These are phyloP conservation scores for Stomatorhinus walkeri DNA, from an alignment of 2,797 vertebrate species.

Conservation along the genomic window DNA sequence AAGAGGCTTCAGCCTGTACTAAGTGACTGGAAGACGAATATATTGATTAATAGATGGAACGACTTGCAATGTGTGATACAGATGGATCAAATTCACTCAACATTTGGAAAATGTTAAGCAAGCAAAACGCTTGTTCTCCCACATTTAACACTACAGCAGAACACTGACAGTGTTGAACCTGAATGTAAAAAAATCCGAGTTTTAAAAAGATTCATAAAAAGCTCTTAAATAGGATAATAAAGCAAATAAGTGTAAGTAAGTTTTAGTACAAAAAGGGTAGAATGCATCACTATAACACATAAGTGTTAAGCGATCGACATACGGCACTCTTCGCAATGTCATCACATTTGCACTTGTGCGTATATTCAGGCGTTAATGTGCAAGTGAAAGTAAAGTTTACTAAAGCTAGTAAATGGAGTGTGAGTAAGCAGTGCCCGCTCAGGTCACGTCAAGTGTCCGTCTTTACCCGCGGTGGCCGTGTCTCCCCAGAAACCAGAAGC, in stretches of 20 bases:
- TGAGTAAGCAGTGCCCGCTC: not conserved
- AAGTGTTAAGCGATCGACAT: not conserved
- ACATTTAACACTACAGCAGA: not conserved
- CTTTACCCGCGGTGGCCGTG: slow-evolving; percentile 64
- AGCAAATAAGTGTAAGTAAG: not conserved
- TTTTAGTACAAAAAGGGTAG: not conserved
- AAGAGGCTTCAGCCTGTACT: not conserved
- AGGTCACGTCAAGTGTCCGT: not conserved
- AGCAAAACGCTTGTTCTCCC: not conserved
- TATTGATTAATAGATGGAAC: not conserved
- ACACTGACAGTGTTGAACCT: not conserved
- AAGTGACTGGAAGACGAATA: not conserved
- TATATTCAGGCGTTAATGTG: not conserved
- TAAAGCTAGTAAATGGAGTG: not conserved
- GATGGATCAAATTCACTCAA: not conserved
- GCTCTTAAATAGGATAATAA: not conserved
- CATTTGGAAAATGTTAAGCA: not conserved
- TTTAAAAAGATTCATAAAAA: not conserved
- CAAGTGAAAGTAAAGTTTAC: not conserved
- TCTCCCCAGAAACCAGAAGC: slow-evolving; percentile 78
- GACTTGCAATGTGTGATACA: not conserved
- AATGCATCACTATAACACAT: not conserved
- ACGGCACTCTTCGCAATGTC: not conserved
- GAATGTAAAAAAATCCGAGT: not conserved
- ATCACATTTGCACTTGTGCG: not conserved